Evolutionary conservation across 1,140 invertebrate species (phyloP), one percentile per base, ranked within the genome.

Genomic region (Leptinotarsa texana): DNA sequence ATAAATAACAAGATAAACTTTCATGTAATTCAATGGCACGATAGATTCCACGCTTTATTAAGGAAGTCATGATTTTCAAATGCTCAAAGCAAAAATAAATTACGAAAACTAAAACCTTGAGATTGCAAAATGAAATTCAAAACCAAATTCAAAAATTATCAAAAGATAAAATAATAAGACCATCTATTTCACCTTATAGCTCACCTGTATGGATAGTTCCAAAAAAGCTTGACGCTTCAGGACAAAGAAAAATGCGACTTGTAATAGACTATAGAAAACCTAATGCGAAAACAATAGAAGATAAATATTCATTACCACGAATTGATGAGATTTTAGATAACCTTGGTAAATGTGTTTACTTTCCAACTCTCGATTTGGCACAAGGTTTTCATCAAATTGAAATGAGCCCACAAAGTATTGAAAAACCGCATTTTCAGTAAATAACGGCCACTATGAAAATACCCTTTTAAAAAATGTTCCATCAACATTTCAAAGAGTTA

Each of bases 281-380:
- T 33, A 47, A 71, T 71, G 69, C 47, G 11, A 71, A 71, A n/a
- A 71, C 48, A 71, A 57, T 71, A 22, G 69, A n/a, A n/a, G 48
- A 57, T n/a, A 49, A 57, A 24, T 71, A 71, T 42, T 3, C 49
- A 21, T 18, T 71, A 24, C 48, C 69, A 4, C 17, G 17, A 13
- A 71, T 51, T 57, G 69, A 71, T 57, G 69, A 71, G 4, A 71
- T 71, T 42, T 42, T 71, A 21, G 49, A 71, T 62, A 57, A 71
- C n/a, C 33, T 71, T n/a, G 69, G 27, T 68, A n/a, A 47, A 68
- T n/a, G 15, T 68, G 15, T n/a, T 33, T 33, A 68, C 15, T 33
- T 68, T 42, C 1, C 22, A 13, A 68, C 66, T 4, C 66, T 68
- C 33, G 66, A 68, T 68, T 68, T 47, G 24, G 69, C 49, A 5